Conservation (phyloP, 2,888 invertebrate genomes). For the Pheosia gnoma region DNA sequence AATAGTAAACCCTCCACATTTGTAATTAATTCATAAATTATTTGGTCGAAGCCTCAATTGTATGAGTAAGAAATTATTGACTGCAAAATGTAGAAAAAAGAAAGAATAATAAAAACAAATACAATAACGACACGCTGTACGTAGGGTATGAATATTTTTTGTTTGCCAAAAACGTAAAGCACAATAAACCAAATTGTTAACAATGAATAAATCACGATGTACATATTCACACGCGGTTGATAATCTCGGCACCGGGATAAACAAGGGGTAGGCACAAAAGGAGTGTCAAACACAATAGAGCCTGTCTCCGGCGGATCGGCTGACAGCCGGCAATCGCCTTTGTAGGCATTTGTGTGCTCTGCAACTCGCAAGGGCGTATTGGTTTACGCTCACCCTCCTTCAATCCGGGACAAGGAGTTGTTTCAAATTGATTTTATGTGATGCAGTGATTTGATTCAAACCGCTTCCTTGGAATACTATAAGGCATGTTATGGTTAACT, state of each 20-base stretch:
- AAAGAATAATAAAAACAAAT: not conserved
- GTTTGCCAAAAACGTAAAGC: not conserved
- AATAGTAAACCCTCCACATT: too few species aligned
- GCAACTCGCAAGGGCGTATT: constrained; percentile 44
- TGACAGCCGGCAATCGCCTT: constrained; percentile 65
- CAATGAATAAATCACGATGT: constrained; percentile 29
- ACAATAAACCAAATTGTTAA: constrained; percentile 16
- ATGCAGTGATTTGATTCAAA: not conserved
- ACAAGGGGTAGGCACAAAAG: constrained; percentile 54
- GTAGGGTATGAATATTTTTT: not conserved
- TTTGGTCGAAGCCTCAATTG: too few species aligned
- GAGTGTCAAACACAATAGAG: constrained; percentile 61
- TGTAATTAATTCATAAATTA: too few species aligned
- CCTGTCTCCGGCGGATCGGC: constrained; percentile 54
- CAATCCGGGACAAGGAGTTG: constrained; percentile 33
- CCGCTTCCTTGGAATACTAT: too few species aligned
- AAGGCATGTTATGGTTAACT: too few species aligned
- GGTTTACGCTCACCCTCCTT: constrained; percentile 34
- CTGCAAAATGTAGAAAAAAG: not conserved
- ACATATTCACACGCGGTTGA: constrained; percentile 36
- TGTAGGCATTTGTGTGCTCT: constrained; percentile 64
- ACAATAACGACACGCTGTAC: not conserved
- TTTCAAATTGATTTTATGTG: constrained; percentile 9
- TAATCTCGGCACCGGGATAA: constrained; percentile 49
- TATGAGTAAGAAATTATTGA: not conserved